Base-by-base conservation (phyloP, 2,797 vertebrate species). In the Petrocephalus sullivani region DNA sequence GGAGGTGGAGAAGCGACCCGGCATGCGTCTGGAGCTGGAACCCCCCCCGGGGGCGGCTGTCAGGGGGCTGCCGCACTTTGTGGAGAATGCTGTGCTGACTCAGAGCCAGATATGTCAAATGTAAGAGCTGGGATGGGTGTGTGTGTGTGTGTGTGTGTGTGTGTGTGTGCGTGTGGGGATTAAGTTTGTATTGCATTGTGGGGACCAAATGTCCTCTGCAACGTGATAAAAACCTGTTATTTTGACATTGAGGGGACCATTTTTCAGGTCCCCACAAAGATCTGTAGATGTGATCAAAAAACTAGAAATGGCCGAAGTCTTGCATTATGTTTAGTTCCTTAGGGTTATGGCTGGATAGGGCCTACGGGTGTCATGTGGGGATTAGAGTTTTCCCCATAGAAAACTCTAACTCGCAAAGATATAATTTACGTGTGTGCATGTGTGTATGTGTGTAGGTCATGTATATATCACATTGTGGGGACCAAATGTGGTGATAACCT, bases 61-160 rank as follows among this genome's bases (percentile, higher is more conserved):
- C 57, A 64, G 14, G 58, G 58, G 16, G 58, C 58, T 86, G 33
- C 56, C 85, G 37, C 57, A 61, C 33, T 86, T 61, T 46, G 57
- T 61, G 37, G 33, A 86, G 57, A 61, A 61, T 37, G 57, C 85
- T 46, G 41, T 86, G 56, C 85, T 86, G 56, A 46, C 85, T 46
- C 85, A 86, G 56, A 86, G 85, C 5, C n/a, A 90, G 93, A 94
- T 95, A 91, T 88, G 85, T 60, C 57, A 33, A 86, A 86, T 86
- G 85, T 86, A 86, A 86, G 85, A 46, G 9, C 19, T 0, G 3
- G 57, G 16, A 28, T 85, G 23, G 85, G 33, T 8, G 16, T 21
- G 37, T 41, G 37, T 8, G 56, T 21, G 56, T 37, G 16, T 21
- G 37, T 41, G 37, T 8, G 56, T 21, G 56, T 37, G 41, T 67